These are phyloP conservation scores for Pimpla rufipes DNA, from an alignment of 2,888 invertebrate genomes.

Conservation along the genomic window DNA sequence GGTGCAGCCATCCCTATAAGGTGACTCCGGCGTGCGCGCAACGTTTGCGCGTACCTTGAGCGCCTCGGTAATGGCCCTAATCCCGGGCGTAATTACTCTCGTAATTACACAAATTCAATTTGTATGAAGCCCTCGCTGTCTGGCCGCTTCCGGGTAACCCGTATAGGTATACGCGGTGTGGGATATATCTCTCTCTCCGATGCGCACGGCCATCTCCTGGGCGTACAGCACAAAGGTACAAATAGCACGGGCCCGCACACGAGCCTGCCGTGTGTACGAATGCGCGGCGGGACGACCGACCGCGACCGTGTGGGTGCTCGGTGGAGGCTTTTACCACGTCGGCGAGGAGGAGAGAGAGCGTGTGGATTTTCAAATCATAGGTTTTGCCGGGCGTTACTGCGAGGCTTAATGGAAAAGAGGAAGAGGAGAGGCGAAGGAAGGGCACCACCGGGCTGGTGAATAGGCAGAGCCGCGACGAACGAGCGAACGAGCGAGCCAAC, in stretches of 20 bases:
- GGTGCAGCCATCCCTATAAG: constrained; percentile 44
- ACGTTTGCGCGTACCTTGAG: constrained; percentile 66
- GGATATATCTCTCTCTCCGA: constrained; percentile 54
- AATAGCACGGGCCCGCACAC: constrained; percentile 7
- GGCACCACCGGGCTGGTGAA: constrained; percentile 4
- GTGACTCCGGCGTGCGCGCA: constrained; percentile 47
- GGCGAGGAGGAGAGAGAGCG: constrained; percentile 56
- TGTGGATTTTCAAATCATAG: constrained; percentile 78
- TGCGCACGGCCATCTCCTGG: constrained; percentile 66
- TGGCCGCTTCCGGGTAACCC: constrained; percentile 76
- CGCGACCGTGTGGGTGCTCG: not conserved
- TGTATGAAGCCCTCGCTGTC: constrained; percentile 78
- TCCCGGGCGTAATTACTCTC: constrained; percentile 82
- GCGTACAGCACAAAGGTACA: constrained; percentile 45
- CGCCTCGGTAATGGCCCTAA: constrained; percentile 81
- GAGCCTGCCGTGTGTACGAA: not conserved
- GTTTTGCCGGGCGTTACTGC: constrained; percentile 66
- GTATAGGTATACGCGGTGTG: constrained; percentile 76
- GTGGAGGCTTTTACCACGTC: constrained; percentile 55
- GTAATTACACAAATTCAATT: constrained; percentile 84
- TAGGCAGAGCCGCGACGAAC: constrained; percentile 27
- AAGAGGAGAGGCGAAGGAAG: constrained; percentile 68
- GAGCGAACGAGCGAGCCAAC: constrained; percentile 39
- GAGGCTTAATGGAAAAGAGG: constrained; percentile 76
- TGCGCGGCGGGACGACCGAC: not conserved